Percentiles rank a stretch among this genome's conserved stretches.
These are phyloP conservation scores for Oxystoma pomonae DNA, from an alignment of 2,888 invertebrate genomes.

Conservation along the genomic window DNA sequence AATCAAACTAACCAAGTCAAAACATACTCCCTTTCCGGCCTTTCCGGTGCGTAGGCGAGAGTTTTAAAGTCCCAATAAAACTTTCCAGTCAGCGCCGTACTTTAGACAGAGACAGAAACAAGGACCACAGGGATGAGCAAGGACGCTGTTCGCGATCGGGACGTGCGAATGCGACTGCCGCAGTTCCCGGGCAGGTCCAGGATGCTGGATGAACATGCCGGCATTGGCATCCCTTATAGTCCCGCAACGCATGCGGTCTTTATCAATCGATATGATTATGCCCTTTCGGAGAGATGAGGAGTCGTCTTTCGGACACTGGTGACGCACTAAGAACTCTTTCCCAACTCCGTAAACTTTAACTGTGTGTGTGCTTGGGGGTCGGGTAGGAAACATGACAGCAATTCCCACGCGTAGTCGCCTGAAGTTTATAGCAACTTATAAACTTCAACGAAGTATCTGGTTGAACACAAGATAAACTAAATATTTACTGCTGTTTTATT, in stretches of 20 bases:
- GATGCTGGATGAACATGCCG: slow-evolving; percentile 40
- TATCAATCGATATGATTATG: slow-evolving; percentile 42
- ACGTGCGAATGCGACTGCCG: slow-evolving; percentile 43
- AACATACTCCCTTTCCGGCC: background rate
- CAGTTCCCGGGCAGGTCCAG: slow-evolving; percentile 47
- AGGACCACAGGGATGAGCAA: background rate
- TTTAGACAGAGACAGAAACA: background rate
- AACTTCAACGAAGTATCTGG: too few relatives aligned
- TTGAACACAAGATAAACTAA: too few relatives aligned
- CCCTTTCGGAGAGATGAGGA: slow-evolving; percentile 28
- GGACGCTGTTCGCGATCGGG: slow-evolving; percentile 32
- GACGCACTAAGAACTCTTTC: slow-evolving; percentile 19
- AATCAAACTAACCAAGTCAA: background rate
- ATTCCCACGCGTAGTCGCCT: too few relatives aligned
- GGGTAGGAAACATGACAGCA: too few relatives aligned
- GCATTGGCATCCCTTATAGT: slow-evolving; percentile 35
- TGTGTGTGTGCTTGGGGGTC: background rate
- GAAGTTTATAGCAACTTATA: too few relatives aligned
- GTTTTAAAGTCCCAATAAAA: background rate
- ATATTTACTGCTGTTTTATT: too few relatives aligned
- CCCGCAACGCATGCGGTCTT: slow-evolving; percentile 39
- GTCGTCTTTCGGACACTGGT: slow-evolving; percentile 16
- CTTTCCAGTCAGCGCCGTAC: background rate
- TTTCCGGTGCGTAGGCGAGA: background rate
- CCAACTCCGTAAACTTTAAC: slow-evolving; percentile 5